Evolutionary conservation across 2,888 invertebrate genomes (phyloP), one percentile per base, ranked within the genome.

Genomic region (Leptinotarsa tumamoca): DNA sequence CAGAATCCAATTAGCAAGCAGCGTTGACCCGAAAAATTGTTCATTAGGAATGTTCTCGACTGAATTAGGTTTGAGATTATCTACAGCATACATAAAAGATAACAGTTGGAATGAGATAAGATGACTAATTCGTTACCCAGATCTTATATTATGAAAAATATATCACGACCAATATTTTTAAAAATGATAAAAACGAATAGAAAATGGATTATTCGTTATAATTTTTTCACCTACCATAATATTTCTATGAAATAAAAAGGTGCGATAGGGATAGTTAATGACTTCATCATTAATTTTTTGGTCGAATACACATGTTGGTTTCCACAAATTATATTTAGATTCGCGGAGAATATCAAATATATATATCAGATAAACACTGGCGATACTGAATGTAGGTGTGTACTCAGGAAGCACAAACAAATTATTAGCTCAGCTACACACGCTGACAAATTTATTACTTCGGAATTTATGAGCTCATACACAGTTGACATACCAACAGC

Each of bases 311-410:
- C 49, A 50, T 70, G 70, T 70, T 56, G 23, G 33, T 17, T 17
- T n/a, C 18, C 33, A 33, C 43, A 14, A 21, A 58, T 49, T 70
- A 70, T 58, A 70, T 70, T 70, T 70, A 70, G 70, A 70, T 58
- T 70, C 49, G 58, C 18, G 58, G 56, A 49, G 58, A 56, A 49
- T 49, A 70, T 70, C 70, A 61, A 61, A 70, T 58, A 43, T 17
- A 70, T 70, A 58, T 70, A 58, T 18, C 43, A 50, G 43, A 33
- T 43, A n/a, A 27, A 63, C 17, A 63, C 43, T 7, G 63, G 43
- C 63, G 43, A 21, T 43, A 58, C 18, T 52, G 27, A n/a, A n/a
- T 52, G 70, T 56, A 18, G 43, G 23, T 49, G 43, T 43, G 27
- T 21, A 33, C 33, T 49, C 49, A 58, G 33, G 58, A 18, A 58